Evolutionary conservation across 2,113 vertebrate species (phyloP).

Genomic region (Rostratula benghalensis): DNA sequence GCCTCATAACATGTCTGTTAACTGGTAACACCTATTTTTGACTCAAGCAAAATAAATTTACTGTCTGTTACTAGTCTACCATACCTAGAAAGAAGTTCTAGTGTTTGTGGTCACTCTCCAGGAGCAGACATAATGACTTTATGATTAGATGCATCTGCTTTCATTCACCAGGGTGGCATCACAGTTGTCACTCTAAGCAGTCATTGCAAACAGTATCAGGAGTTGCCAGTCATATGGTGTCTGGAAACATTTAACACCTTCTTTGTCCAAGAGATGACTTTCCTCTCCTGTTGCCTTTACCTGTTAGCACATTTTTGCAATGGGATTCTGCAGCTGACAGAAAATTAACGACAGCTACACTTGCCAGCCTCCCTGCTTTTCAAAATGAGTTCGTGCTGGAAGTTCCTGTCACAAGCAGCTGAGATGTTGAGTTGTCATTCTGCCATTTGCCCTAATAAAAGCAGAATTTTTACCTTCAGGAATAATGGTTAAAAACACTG

Average conservation of each 20-base stretch:
- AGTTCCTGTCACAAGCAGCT: not conserved
- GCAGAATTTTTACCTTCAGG: not conserved
- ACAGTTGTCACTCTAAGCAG: not conserved
- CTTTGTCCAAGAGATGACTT: not conserved
- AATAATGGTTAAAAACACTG: not conserved
- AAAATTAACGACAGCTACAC: not conserved
- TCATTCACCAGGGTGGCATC: not conserved
- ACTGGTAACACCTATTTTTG: not conserved
- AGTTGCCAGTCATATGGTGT: not conserved
- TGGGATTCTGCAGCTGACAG: not conserved
- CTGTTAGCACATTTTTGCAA: not conserved
- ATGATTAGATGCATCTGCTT: not conserved
- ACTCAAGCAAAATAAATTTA: not conserved
- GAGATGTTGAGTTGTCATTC: not conserved
- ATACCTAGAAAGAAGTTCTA: not conserved
- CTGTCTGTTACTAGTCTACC: not conserved
- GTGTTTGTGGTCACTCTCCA: not conserved
- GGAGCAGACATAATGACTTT: not conserved
- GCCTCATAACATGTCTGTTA: not conserved
- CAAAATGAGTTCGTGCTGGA: not conserved
- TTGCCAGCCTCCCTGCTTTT: not conserved
- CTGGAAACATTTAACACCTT: not conserved
- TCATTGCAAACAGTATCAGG: not conserved
- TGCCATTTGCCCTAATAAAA: not conserved
- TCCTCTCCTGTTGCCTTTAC: not conserved